These are phyloP conservation scores for Priocnemis perturbator DNA, from an alignment of 2,888 invertebrate genomes.

Conservation along the genomic window DNA sequence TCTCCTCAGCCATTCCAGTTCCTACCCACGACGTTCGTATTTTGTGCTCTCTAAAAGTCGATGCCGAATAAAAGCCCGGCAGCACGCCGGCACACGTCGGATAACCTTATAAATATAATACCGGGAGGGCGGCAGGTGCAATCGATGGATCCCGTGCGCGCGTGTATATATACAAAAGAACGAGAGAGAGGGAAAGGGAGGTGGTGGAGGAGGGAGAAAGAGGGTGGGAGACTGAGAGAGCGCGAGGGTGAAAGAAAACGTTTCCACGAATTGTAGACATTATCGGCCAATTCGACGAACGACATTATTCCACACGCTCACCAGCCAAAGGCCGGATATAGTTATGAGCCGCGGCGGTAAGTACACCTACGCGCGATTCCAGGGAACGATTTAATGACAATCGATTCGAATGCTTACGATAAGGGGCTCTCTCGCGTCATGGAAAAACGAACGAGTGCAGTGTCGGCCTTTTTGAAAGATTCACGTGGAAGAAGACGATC, in stretches of 20 bases:
- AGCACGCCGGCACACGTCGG: constrained; percentile 5
- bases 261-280: constrained; percentile 35
- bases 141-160: constrained; percentile 35
- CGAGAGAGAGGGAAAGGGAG: neutral
- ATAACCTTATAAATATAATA: constrained; percentile 28
- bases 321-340: constrained; percentile 19
- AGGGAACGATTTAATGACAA: constrained; percentile 1
- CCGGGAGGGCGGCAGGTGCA: constrained; percentile 28
- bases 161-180: neutral
- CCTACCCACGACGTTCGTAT: too few relatives aligned
- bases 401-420: constrained; percentile 1
- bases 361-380: constrained; percentile 6
- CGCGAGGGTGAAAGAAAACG: constrained; percentile 13
- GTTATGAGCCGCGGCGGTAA: neutral
- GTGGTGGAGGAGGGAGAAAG: constrained; percentile 4
- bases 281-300: constrained; percentile 32
- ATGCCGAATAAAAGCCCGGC: constrained; percentile 26
- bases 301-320: constrained; percentile 31
- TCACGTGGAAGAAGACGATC: too few relatives aligned
- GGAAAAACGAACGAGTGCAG: neutral
- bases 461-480: too few relatives aligned
- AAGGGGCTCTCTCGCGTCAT: neutral
- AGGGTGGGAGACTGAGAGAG: neutral
- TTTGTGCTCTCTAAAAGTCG: neutral
- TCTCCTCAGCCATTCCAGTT: too few relatives aligned